phyloP scores from a whole-genome alignment of 2,888 invertebrate species.

The Camponotus fellah region DNA sequence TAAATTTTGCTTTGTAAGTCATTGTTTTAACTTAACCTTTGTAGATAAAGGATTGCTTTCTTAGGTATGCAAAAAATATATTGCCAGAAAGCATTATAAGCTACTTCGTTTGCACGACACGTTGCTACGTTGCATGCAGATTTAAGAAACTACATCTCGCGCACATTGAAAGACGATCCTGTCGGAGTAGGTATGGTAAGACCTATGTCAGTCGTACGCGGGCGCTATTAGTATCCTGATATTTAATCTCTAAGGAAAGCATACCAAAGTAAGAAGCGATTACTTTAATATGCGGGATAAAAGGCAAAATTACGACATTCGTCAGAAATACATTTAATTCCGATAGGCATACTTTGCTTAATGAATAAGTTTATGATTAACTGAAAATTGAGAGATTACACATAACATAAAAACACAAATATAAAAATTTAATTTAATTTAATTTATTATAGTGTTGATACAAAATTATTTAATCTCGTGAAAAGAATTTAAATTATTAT shows the following conservation, averaged over 20 bases:
- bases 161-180: conserved; percentile 57
- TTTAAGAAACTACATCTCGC: conserved; percentile 51
- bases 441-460: background rate
- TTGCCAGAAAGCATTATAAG: conserved; percentile 69
- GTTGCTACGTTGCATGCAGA: conserved; percentile 45
- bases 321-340: conserved; percentile 23
- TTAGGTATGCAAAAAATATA: conserved; percentile 45
- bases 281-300: background rate
- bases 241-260: conserved; percentile 56
- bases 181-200: conserved; percentile 30
- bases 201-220: conserved; percentile 32
- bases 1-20: conserved; percentile 18
- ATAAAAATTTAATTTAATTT: background rate
- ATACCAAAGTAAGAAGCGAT: conserved; percentile 7
- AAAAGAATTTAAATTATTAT: background rate
- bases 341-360: conserved; percentile 16
- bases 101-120: conserved; percentile 59
- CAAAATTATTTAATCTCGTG: background rate
- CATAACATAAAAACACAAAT: background rate
- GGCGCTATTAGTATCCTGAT: conserved; percentile 51
- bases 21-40: conserved; percentile 67
- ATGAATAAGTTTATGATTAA: conserved; percentile 21
- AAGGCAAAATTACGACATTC: conserved; percentile 9
- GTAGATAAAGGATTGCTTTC: conserved; percentile 62
- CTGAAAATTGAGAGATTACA: conserved; percentile 1